Evolutionary conservation across 2,888 invertebrate genomes (phyloP).

Genomic region (Hyalella azteca): DNA sequence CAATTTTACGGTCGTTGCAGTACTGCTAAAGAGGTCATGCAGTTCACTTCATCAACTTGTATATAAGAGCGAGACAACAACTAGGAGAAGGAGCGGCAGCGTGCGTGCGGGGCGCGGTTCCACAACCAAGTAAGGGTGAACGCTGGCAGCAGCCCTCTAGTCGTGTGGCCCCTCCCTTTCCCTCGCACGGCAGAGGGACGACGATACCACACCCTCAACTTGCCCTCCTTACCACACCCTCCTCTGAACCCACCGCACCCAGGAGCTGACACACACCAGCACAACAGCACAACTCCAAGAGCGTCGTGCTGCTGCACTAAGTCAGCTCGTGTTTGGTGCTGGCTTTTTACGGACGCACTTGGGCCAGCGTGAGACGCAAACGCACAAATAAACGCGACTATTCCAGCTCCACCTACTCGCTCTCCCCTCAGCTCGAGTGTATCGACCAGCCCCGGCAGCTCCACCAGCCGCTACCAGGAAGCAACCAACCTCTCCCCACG

Average conservation of each 20-base stretch:
- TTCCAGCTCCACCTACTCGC: conserved; percentile 14
- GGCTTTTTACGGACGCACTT: too few relatives aligned
- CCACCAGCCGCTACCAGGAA: conserved; percentile 44
- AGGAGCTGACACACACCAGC: background rate
- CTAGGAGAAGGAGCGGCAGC: background rate
- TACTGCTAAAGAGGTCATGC: background rate
- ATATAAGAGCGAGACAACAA: background rate
- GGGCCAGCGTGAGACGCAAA: background rate
- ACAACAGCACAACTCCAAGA: background rate
- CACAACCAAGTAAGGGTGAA: conserved; percentile 41
- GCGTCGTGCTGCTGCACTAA: too few relatives aligned
- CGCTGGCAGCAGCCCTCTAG: conserved; percentile 47
- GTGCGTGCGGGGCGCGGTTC: conserved; percentile 36
- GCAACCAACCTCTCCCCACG: conserved; percentile 29
- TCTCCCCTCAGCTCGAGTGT: conserved; percentile 34
- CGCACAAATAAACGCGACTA: background rate
- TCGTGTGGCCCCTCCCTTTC: conserved; percentile 47
- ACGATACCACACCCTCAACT: conserved; percentile 5
- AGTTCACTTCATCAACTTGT: background rate
- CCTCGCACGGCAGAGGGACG: background rate
- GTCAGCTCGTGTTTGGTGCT: too few relatives aligned
- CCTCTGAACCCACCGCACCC: conserved; percentile 42
- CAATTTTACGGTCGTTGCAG: too few relatives aligned
- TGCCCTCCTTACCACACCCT: conserved; percentile 38
- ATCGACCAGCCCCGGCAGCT: conserved; percentile 49